Conservation (phyloP, 2,113 vertebrate genomes). For the Neolamprologus longior region DNA sequence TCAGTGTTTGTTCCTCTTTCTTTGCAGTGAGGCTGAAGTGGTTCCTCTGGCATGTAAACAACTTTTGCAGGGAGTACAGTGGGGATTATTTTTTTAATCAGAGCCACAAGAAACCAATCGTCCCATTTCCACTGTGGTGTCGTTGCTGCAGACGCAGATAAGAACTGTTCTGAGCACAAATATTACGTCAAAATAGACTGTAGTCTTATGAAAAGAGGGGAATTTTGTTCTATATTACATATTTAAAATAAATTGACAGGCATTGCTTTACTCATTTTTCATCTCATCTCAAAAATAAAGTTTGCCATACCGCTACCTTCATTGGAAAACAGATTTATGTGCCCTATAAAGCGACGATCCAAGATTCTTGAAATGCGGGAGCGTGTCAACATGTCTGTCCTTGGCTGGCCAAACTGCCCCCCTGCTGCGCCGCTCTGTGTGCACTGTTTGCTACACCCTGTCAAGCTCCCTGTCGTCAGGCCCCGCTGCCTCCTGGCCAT, state of each 20-base stretch:
- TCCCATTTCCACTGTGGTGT: not conserved
- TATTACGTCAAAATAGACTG: fast-evolving
- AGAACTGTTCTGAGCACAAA: not conserved
- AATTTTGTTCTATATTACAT: not conserved
- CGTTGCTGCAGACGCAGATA: not conserved
- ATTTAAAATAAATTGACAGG: not conserved
- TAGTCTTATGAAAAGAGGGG: not conserved
- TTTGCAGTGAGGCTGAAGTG: not conserved
- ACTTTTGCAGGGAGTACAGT: not conserved
- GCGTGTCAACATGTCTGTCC: not conserved
- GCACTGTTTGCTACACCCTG: not conserved
- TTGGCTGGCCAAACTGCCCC: not conserved
- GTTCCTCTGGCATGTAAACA: not conserved
- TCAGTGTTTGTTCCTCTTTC: not conserved
- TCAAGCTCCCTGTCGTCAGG: not conserved
- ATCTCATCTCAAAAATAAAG: not conserved
- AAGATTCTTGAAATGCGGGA: not conserved
- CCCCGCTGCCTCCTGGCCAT: not conserved
- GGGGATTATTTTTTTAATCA: not conserved
- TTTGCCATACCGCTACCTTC: not conserved
- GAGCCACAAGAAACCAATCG: not conserved
- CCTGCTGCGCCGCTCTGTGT: not conserved
- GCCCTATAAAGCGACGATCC: not conserved
- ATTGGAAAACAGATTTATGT: not conserved
- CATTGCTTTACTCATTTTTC: not conserved